Percentiles rank a stretch among this genome's conserved stretches.
Conservation (phyloP, 2,797 vertebrate genomes). For the Dryobates pubescens region DNA sequence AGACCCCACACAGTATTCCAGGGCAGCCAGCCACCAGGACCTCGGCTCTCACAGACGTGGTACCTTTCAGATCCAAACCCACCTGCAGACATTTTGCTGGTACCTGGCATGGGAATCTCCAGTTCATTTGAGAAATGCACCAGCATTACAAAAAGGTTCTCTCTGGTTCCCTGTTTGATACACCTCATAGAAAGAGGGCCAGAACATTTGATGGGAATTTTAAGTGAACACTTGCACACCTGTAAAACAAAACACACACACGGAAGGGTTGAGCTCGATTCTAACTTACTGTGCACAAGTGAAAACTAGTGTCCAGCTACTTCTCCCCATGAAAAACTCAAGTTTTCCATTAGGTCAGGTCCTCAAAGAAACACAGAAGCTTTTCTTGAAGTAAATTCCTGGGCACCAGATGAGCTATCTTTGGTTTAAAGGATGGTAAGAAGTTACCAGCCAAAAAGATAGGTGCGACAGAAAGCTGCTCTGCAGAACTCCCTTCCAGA, state of each 20-base stretch:
- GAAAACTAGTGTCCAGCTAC: neutral
- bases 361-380: neutral
- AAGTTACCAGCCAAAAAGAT: neutral
- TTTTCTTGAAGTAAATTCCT: conserved; percentile 16
- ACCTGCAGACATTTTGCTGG: neutral
- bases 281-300: neutral
- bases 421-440: conserved; percentile 54
- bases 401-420: conserved; percentile 35
- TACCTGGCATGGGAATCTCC: neutral
- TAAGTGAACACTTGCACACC: neutral
- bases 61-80: neutral
- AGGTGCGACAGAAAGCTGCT: neutral
- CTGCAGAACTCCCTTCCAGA: neutral
- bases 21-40: neutral
- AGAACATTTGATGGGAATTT: neutral
- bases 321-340: neutral
- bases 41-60: neutral
- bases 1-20: neutral
- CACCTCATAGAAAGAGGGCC: neutral
- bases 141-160: neutral
- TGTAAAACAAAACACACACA: neutral
- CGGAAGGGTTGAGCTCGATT: neutral
- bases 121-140: neutral
- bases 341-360: neutral
- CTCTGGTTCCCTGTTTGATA: neutral